These are phyloP conservation scores for Cepaea nemoralis DNA, from an alignment of 1,140 invertebrate species.

Conservation along the genomic window DNA sequence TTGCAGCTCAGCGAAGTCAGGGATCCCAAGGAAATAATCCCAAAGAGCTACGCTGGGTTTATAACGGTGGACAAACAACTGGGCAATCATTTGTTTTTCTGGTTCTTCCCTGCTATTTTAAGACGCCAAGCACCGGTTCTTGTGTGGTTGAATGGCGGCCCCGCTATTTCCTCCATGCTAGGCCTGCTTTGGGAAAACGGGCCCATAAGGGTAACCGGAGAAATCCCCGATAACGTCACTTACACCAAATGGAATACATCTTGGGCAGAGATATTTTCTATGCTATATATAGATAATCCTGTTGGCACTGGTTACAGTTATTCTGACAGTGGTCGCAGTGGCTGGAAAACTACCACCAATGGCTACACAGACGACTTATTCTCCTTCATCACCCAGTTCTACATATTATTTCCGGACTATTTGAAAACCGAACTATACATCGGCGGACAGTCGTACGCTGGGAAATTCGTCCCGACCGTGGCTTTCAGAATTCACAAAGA, in stretches of 20 bases:
- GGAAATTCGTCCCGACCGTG: slow-evolving; percentile 83
- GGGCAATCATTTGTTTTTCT: slow-evolving; percentile 87
- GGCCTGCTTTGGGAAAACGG: slow-evolving; percentile 44
- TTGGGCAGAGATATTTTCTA: slow-evolving; percentile 82
- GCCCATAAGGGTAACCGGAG: slow-evolving; percentile 45
- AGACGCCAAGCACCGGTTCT: slow-evolving; percentile 75
- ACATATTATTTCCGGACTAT: slow-evolving; percentile 67
- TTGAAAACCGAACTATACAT: slow-evolving; percentile 70
- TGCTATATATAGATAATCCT: slow-evolving; percentile 91
- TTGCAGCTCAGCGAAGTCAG: not conserved
- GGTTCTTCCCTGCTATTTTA: slow-evolving; percentile 91
- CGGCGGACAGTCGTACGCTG: slow-evolving; percentile 71
- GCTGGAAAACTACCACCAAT: slow-evolving; percentile 68
- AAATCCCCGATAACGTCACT: slow-evolving; percentile 39
- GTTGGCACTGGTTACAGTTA: slow-evolving; percentile 74
- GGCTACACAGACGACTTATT: slow-evolving; percentile 66
- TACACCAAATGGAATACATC: slow-evolving; percentile 58
- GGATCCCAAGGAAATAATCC: not conserved
- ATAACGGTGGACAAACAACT: slow-evolving; percentile 81
- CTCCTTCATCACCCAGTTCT: slow-evolving; percentile 70
- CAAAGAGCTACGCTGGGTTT: slow-evolving; percentile 75
- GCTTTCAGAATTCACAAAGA: slow-evolving; percentile 82
- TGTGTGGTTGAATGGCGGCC: slow-evolving; percentile 87
- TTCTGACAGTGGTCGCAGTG: slow-evolving; percentile 59
- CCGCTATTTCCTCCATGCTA: slow-evolving; percentile 75